These are phyloP conservation scores for Drosophila pandora DNA, from an alignment of 1,140 invertebrate species.

Conservation along the genomic window DNA sequence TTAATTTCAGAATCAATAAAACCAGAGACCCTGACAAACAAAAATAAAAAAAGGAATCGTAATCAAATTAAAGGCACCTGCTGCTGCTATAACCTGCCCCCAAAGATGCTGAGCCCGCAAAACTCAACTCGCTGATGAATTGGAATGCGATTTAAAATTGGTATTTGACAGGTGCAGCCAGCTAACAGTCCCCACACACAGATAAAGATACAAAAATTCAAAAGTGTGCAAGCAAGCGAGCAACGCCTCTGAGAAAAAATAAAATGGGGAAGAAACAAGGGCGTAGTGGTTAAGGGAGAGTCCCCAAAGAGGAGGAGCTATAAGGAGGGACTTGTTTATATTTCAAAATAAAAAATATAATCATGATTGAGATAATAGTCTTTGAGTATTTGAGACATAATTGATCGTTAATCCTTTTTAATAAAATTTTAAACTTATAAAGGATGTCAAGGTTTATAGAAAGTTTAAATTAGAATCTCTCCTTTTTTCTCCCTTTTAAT, in stretches of 20 bases:
- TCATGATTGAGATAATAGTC: no score
- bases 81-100: not conserved
- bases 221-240: constrained; percentile 37
- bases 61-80: constrained; percentile 16
- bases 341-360: no score
- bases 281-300: constrained; percentile 15
- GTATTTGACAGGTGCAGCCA: constrained; percentile 36
- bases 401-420: no score
- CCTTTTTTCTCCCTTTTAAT: no score
- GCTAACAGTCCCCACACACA: constrained; percentile 20
- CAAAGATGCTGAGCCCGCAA: constrained; percentile 65
- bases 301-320: constrained; percentile 18
- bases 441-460: no score
- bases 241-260: constrained; percentile 34
- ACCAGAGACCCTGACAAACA: constrained; percentile 10
- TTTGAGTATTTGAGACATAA: no score
- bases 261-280: constrained; percentile 58
- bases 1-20: constrained; percentile 45
- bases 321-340: not conserved
- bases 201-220: constrained; percentile 20
- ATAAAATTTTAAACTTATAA: no score
- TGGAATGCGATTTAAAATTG: constrained; percentile 30
- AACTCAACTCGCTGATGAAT: constrained; percentile 32
- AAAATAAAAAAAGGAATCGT: constrained; percentile 18
- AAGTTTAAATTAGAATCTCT: not conserved